These are phyloP conservation scores for Drosophila greeni DNA, from an alignment of 2,888 invertebrate genomes.

Conservation along the genomic window DNA sequence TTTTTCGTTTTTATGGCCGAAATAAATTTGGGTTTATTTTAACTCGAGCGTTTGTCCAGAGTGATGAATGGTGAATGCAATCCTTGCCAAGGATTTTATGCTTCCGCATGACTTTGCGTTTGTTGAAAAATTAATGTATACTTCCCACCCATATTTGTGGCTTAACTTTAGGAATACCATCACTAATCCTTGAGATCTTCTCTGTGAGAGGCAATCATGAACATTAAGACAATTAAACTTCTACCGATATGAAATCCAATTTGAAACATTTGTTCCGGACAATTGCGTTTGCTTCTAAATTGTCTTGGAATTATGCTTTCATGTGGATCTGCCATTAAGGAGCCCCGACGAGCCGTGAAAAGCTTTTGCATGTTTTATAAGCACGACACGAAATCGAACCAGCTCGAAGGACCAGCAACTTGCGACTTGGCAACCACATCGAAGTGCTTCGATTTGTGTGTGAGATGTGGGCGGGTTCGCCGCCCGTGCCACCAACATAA, in stretches of 20 bases:
- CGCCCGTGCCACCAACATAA: constrained; percentile 20
- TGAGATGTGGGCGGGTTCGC: background rate
- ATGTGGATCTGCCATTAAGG: constrained; percentile 16
- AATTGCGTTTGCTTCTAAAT: constrained; percentile 5
- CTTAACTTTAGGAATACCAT: background rate
- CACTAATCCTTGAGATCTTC: background rate
- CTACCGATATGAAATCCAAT: background rate
- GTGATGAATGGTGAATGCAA: constrained; percentile 11
- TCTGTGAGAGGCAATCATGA: no score
- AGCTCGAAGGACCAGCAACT: constrained; percentile 10
- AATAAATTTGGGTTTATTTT: constrained; percentile 30
- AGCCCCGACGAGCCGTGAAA: constrained; percentile 11
- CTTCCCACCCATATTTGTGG: background rate
- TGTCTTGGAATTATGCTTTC: constrained; percentile 15
- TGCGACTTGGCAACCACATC: constrained; percentile 21
- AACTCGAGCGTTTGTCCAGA: constrained; percentile 8
- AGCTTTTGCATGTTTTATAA: constrained; percentile 34
- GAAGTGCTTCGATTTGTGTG: constrained; percentile 16
- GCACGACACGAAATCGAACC: constrained; percentile 20
- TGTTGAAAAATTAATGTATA: background rate
- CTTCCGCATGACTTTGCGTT: background rate
- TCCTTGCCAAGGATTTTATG: background rate
- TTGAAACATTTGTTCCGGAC: background rate
- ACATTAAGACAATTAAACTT: background rate
- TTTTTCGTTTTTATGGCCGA: constrained; percentile 21